Conservation (phyloP, 2,113 vertebrate species). For the Tragelaphus strepsiceros region DNA sequence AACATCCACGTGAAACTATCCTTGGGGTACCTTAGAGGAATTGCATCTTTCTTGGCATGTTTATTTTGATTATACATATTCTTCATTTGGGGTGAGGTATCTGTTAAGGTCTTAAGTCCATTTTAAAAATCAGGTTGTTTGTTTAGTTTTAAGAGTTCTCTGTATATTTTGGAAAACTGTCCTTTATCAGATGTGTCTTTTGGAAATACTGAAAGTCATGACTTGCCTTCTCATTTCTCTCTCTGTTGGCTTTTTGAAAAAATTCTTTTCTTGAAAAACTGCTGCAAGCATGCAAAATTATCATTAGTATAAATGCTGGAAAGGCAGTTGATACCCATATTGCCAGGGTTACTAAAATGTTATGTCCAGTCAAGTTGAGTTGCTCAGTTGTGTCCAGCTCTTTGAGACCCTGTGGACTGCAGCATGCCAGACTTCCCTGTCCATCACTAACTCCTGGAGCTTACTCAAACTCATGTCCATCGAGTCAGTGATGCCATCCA, state of each 20-base stretch:
- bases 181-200: not conserved
- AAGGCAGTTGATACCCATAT: not conserved
- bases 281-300: not conserved
- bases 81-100: not conserved
- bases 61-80: not conserved
- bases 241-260: not conserved
- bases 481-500: not conserved
- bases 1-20: not conserved
- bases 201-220: not conserved
- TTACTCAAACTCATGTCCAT: not conserved
- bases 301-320: not conserved
- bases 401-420: not conserved
- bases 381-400: not conserved
- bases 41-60: not conserved
- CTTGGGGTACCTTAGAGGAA: not conserved
- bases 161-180: not conserved
- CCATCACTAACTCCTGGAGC: not conserved
- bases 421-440: not conserved
- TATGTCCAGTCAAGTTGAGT: not conserved
- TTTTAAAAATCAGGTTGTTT: not conserved
- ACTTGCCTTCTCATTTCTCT: not conserved
- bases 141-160: not conserved
- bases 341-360: not conserved
- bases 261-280: not conserved
- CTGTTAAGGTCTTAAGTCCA: not conserved